phyloP scores from a whole-genome alignment of 1,140 invertebrate genomes.

The Cephus cinctus region DNA sequence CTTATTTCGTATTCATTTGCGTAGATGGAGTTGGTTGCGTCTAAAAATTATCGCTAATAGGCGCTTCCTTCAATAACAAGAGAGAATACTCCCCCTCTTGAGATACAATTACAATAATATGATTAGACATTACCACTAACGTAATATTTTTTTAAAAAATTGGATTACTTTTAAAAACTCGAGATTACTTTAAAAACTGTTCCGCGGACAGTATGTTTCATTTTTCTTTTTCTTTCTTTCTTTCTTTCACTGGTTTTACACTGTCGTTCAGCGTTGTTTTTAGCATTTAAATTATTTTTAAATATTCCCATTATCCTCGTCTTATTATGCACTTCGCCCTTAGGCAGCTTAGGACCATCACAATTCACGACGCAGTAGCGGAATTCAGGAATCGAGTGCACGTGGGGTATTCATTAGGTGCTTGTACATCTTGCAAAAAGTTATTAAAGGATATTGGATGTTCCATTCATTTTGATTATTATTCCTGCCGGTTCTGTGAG shows the following conservation, averaged over 20 bases:
- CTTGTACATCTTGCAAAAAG: neutral
- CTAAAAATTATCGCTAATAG: conserved; percentile 40
- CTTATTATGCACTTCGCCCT: conserved; percentile 46
- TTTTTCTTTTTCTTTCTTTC: conserved; percentile 12
- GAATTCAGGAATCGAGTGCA: neutral
- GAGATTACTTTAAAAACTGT: conserved; percentile 35
- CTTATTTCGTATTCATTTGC: conserved; percentile 25
- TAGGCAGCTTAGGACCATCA: conserved; percentile 42
- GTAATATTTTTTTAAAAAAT: conserved; percentile 41
- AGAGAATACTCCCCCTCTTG: conserved; percentile 14
- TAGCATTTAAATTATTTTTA: conserved; percentile 23
- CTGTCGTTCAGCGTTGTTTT: conserved; percentile 22
- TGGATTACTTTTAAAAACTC: conserved; percentile 28
- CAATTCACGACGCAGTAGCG: conserved; percentile 28
- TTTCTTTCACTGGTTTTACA: conserved; percentile 39
- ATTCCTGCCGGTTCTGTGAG: conserved; percentile 30
- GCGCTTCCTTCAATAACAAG: conserved; percentile 29
- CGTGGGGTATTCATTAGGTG: neutral
- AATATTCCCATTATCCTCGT: conserved; percentile 20
- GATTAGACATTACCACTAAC: conserved; percentile 39
- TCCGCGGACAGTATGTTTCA: conserved; percentile 29
- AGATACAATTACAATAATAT: conserved; percentile 32
- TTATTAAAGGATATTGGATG: neutral
- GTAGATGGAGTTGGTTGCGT: conserved; percentile 28
- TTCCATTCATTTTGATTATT: conserved; percentile 28